Base-by-base conservation (phyloP, 2,113 vertebrate species). In the Hemichromis elongatus region DNA sequence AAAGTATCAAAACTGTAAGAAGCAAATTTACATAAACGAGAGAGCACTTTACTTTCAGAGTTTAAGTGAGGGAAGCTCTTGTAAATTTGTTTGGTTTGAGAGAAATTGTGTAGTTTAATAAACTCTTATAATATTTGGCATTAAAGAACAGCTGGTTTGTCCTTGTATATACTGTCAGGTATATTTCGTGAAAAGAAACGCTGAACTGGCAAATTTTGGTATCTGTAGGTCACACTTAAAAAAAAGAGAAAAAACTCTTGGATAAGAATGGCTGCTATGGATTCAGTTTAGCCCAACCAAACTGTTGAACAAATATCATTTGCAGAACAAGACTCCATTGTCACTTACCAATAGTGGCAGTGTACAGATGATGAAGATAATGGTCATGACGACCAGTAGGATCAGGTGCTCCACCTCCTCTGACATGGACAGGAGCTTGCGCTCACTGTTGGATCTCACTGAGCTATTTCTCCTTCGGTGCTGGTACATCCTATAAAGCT, bases 391-490 rank as follows among this genome's bases (percentile, higher is more conserved):
- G 86, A 97, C 95, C 79, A 99, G 93, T 3, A 99, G 95, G 30
- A 98, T 96, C 21, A 99, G 98, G 57, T 98, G 97, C 91, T 99
- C 97, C 10, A 97, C 96, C 95, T 99, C 99, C 91, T 98, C 96
- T 0, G 97, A 95, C 92, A 98, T 92, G 21, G 97, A 97, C 80
- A 94, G 55, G 1, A 19, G 18, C 1, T 52, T 81, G 1, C 88
- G 91, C 19, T 96, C 90, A 16, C 82, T 86, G 54, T 53, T 92
- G 63, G 84, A 56, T 33, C 90, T 82, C 0, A 89, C 5, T 1
- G 93, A 94, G 42, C 95, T 77, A 53, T 93, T 95, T 6, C 90
- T 79, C 77, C 83, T 92, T 26, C 96, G 93, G 2, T 96, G 94
- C 18, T 91, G 96, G 94, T 96, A 97, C 98, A 99, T 97, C 82